phyloP scores from a whole-genome alignment of 2,113 vertebrate species.

The Okapia johnstoni region DNA sequence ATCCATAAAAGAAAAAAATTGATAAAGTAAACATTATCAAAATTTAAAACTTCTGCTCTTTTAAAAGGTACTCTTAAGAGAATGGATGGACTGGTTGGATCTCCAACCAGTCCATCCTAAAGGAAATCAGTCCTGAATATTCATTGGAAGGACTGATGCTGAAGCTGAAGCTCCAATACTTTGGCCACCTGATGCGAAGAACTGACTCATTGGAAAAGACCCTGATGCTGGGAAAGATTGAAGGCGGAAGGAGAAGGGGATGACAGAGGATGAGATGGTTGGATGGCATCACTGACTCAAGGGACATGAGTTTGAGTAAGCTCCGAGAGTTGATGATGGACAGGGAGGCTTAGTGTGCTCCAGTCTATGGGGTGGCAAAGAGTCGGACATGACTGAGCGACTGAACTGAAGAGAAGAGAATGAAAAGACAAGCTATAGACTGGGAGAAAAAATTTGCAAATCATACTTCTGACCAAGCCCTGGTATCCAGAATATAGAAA shows the following conservation, averaged over 20 bases:
- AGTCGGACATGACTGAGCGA: accelerated
- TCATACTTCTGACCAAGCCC: neutral
- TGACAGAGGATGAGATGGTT: neutral
- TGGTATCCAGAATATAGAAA: neutral
- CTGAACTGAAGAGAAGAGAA: neutral
- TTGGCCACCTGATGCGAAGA: neutral
- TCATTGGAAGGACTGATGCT: neutral
- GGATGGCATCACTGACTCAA: neutral
- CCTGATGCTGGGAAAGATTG: neutral
- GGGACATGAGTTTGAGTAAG: neutral
- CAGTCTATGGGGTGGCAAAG: neutral
- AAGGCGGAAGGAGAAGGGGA: neutral
- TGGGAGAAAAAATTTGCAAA: neutral
- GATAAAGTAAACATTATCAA: neutral
- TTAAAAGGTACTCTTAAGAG: neutral
- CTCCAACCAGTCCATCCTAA: neutral
- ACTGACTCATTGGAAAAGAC: neutral
- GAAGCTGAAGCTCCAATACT: neutral
- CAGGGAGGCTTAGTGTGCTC: neutral
- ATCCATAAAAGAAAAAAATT: neutral
- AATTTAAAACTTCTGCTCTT: neutral
- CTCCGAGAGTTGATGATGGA: neutral
- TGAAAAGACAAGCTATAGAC: neutral
- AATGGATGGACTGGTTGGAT: neutral
- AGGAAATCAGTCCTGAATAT: neutral